Base-by-base conservation (phyloP, 2,888 invertebrate genomes). In the Clitarchus hookeri region DNA sequence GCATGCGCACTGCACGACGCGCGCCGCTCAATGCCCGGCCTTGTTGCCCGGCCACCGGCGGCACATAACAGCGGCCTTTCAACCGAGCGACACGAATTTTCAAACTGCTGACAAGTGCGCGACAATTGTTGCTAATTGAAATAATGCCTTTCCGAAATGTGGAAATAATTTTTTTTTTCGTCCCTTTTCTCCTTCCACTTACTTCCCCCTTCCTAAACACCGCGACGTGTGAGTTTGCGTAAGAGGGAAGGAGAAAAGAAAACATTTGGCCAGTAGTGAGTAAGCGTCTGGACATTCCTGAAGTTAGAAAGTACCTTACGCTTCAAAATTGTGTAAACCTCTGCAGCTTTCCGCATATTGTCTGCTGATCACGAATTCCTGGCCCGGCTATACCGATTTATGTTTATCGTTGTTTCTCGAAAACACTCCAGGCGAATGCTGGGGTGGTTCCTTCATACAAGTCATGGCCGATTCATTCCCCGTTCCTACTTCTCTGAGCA, bases 81-180 rank as follows among this genome's bases (percentile, higher is more conserved):
- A 65, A n/a, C 65, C 8, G 65, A 65, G 65, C 65, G 65, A 65
- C 65, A 65, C 65, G 65, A n/a, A 65, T 23, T 65, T 65, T 65
- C n/a, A 65, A 53, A 53, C 53, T 53, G 53, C 53, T 19, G 53
- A 53, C 53, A 53, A 65, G 65, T 65, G 65, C 65, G 65, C 65
- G 65, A 65, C 65, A 65, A 65, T 65, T 65, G 65, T 65, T 65
- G 65, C 65, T 65, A 65, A 65, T 65, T 65, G 65, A 65, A 65
- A 65, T 65, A 65, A 65, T 65, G n/a, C 65, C 65, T 65, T n/a
- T 23, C 65, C 65, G 65, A 65, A 65, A 19, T n/a, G 65, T 65
- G 65, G 16, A 65, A 65, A 12, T 65, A 11, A 12, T 65, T 65
- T 65, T 65, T 23, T 65, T 65, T 65, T 23, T 23, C 65, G 11